These are phyloP conservation scores for Aleiodes testaceus DNA, from an alignment of 2,888 invertebrate genomes.

Conservation along the genomic window DNA sequence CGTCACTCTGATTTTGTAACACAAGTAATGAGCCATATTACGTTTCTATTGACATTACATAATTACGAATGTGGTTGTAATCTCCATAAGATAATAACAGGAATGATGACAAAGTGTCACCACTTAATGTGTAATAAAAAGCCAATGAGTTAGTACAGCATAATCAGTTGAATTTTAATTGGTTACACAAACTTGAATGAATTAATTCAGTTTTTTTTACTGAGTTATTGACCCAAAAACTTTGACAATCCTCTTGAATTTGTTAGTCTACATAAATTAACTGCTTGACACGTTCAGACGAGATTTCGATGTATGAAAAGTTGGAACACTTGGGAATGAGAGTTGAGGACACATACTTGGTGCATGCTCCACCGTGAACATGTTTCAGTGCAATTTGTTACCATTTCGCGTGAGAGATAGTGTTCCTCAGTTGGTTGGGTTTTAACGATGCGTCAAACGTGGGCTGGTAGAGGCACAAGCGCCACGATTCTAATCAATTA, in stretches of 20 bases:
- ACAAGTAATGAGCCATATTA: constrained; percentile 43
- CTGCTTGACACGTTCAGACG: too few relatives aligned
- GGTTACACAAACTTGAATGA: too few relatives aligned
- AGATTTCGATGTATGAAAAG: too few relatives aligned
- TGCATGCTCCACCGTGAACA: not conserved
- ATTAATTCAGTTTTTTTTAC: too few relatives aligned
- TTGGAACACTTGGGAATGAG: constrained; percentile 1
- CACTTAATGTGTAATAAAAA: not conserved
- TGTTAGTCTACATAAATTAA: too few relatives aligned
- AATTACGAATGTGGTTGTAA: constrained; percentile 39
- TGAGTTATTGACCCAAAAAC: too few relatives aligned
- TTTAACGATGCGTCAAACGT: constrained; percentile 42
- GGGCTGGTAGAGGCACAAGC: constrained; percentile 45
- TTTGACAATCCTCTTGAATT: too few relatives aligned
- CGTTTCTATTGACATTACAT: constrained; percentile 46
- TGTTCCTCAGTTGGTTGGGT: not conserved
- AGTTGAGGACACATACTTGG: constrained; percentile 12
- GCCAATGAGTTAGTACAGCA: too few relatives aligned
- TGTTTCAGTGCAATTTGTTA: constrained; percentile 16
- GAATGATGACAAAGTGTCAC: constrained; percentile 43
- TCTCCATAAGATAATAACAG: constrained; percentile 44
- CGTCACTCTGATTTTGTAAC: constrained; percentile 41
- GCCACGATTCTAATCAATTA: constrained; percentile 50
- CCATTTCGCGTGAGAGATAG: constrained; percentile 19
- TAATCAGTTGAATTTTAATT: too few relatives aligned